Conservation (phyloP, 1,140 invertebrate genomes). For the Lordiphosa mommai region DNA sequence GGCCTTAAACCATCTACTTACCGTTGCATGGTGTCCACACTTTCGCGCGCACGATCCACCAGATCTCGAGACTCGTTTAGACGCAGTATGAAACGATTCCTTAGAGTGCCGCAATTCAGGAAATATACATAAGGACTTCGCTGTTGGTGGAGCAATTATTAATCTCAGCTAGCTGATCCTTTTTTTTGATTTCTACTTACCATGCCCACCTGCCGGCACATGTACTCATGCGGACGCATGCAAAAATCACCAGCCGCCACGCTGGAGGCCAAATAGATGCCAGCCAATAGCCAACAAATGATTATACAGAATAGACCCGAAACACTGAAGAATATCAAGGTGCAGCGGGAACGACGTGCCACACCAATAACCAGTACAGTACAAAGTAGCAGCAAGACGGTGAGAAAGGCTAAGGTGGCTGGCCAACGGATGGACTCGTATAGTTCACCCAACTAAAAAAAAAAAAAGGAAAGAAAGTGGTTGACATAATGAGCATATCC, state of each 20-base stretch:
- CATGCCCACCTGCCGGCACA: slow-evolving; percentile 78
- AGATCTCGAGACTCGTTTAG: slow-evolving; percentile 76
- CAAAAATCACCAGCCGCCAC: slow-evolving; percentile 88
- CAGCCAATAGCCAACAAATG: slow-evolving; percentile 88
- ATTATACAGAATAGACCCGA: slow-evolving; percentile 90
- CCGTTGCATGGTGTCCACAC: slow-evolving; percentile 66
- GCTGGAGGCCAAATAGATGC: slow-evolving; percentile 86
- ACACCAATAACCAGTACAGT: slow-evolving; percentile 90
- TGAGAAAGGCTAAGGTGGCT: slow-evolving; percentile 88
- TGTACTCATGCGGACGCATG: slow-evolving; percentile 83
- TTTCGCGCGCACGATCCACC: slow-evolving; percentile 75
- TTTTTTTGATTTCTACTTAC: slow-evolving; percentile 51
- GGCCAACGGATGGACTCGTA: slow-evolving; percentile 87
- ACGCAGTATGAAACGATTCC: slow-evolving; percentile 77
- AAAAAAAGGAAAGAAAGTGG: not conserved
- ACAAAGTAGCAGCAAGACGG: slow-evolving; percentile 88
- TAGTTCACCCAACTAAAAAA: slow-evolving; percentile 79
- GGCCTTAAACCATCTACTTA: slow-evolving; percentile 16
- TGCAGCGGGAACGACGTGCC: slow-evolving; percentile 89
- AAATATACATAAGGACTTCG: slow-evolving; percentile 76
- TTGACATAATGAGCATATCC: too few species aligned
- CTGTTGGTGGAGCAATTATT: slow-evolving; percentile 20
- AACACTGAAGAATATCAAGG: slow-evolving; percentile 88
- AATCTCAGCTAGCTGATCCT: too few species aligned
- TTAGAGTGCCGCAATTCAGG: slow-evolving; percentile 73